Base-by-base conservation (phyloP, 2,113 vertebrate species). In the Parus major region DNA sequence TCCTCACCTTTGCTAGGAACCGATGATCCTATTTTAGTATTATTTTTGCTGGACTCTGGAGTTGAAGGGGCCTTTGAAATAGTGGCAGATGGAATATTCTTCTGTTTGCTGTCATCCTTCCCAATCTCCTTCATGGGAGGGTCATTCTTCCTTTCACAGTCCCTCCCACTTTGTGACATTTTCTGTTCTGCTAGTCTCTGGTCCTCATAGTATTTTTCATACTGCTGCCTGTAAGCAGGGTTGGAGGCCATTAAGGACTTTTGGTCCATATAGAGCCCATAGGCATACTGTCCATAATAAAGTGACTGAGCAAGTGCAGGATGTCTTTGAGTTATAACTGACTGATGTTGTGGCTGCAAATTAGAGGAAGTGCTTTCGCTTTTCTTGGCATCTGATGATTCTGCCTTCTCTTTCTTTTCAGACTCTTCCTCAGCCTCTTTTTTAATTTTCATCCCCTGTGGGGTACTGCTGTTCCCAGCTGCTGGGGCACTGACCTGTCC, bases 211-310 rank as follows among this genome's bases (percentile, higher is more conserved):
- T 99, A 99, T 82, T 98, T 98, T 92, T 99, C 98, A 69, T 98
- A 98, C 57, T 98, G 98, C 87, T 98, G 98, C 47, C 98, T 98
- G 73, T 99, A 99, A 91, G 98, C 97, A 55, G 98, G 97, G 79
- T 98, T 99, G 81, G 98, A 98, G 41, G 98, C 98, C 98, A 99
- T 98, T 93, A 99, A 95, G 35, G 99, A 98, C 95, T 99, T 99
- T 97, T 99, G 99, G 98, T 99, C 99, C 98, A 99, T 98, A 79
- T 99, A 99, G 31, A 99, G 98, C 78, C 99, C 99, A n/a, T 99
- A 98, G 41, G 99, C 98, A 93, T 99, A 99, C 91, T 99, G 99
- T 88, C 99, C 99, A 15, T 99, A 99, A 96, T 99, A 99, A 93
- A 99, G 98, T 28, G 99, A 99, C 98, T 99, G 99, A 75, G 99